phyloP scores from a whole-genome alignment of 2,888 invertebrate genomes.

The Synanthedon andrenaeformis region DNA sequence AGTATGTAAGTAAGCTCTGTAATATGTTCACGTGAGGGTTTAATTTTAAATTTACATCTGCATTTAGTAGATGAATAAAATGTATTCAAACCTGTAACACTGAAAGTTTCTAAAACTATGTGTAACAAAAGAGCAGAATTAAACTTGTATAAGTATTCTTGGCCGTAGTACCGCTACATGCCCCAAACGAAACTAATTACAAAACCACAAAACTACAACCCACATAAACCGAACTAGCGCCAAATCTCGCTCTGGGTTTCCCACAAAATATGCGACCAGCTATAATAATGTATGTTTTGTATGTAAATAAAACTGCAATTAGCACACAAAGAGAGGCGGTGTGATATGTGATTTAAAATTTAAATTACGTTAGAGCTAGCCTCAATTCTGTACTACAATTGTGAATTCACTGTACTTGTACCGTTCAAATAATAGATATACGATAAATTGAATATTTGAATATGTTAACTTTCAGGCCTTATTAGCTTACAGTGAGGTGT shows the following conservation, averaged over 20 bases:
- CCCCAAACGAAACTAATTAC: neutral
- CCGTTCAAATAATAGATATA: neutral
- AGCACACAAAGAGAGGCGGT: slow-evolving; percentile 6
- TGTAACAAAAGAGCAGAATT: too few species aligned
- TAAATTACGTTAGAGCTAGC: neutral
- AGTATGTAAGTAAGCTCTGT: too few species aligned
- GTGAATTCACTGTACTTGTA: neutral
- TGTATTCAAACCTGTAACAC: too few species aligned
- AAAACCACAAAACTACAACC: neutral
- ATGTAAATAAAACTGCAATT: slow-evolving; percentile 7
- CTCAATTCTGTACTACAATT: neutral
- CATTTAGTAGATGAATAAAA: too few species aligned
- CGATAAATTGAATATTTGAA: too few species aligned
- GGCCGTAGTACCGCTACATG: neutral
- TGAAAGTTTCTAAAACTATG: too few species aligned
- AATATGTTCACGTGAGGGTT: too few species aligned
- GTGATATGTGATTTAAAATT: slow-evolving; percentile 1
- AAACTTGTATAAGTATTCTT: too few species aligned
- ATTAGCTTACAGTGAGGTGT: too few species aligned
- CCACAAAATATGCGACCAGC: neutral
- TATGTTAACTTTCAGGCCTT: too few species aligned
- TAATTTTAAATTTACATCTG: too few species aligned
- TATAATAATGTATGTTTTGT: neutral
- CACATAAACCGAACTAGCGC: neutral
- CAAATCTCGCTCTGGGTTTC: neutral